Evolutionary conservation across 92 coral and sea anemone species (phyloP).

Genomic region (Heteractis magnifica): DNA sequence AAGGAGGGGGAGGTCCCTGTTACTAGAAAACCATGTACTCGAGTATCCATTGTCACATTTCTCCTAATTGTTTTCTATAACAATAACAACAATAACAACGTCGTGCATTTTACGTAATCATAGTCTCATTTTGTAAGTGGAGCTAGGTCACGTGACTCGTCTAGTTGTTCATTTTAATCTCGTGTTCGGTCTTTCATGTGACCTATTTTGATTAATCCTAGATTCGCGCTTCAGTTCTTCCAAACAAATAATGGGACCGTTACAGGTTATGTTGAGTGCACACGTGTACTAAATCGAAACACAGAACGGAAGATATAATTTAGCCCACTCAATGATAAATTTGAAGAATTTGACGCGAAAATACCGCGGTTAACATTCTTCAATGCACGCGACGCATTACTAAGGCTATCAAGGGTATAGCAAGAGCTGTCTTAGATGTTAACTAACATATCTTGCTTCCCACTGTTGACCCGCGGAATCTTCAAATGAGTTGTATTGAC

Average conservation of each 20-base stretch:
- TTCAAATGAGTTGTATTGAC: background rate
- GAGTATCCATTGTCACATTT: background rate
- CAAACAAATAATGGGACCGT: background rate
- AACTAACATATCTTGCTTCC: background rate
- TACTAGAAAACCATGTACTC: background rate
- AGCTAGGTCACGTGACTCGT: background rate
- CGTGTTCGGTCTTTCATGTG: background rate
- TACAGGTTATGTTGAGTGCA: background rate
- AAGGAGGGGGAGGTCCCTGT: background rate
- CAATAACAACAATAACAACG: no score
- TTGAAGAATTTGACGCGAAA: background rate
- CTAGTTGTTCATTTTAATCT: background rate
- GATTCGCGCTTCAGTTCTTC: slow-evolving; percentile 7
- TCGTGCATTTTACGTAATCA: no score
- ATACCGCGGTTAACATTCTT: slow-evolving; percentile 6
- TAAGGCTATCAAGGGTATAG: background rate
- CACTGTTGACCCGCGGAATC: background rate
- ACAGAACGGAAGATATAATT: background rate
- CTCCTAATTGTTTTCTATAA: background rate
- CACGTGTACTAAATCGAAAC: slow-evolving; percentile 5
- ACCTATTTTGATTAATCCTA: background rate
- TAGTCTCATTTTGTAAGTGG: background rate
- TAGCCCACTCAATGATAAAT: background rate
- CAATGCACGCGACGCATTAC: slow-evolving; percentile 1
- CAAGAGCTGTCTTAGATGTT: background rate